Base-by-base conservation (phyloP, 2,888 invertebrate genomes). In the Malachius bipustulatus region DNA sequence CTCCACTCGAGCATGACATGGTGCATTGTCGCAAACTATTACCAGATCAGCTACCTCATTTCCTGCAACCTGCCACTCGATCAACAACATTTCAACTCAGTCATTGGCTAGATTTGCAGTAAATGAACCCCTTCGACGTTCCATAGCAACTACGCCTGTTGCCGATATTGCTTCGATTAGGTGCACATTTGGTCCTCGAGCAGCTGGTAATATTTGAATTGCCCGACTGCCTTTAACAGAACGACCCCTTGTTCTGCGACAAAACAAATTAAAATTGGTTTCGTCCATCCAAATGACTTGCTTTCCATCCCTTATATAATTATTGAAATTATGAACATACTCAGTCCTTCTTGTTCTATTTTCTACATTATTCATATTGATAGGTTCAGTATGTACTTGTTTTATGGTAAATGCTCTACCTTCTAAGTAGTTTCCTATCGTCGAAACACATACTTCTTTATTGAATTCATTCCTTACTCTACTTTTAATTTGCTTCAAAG, bases 201-300 rank as follows among this genome's bases (percentile, higher is more conserved):
- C 30, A 4, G 41, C 32, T 16, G 42, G 42, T 15, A 42, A 16
- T 8, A 14, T 14, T 40, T 42, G 43, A 16, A 43, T 32, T 26
- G 43, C 42, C 36, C 42, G 14, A 8, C 14, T 19, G 30, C 38
- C 41, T 37, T 24, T 24, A 30, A 30, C 11, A 10, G 42, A 9
- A 3, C 42, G 41, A 12, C 43, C 39, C 29, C 34, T 36, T 16
- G 34, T 40, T 30, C 42, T 30, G 4, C 42, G 30, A 13, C 42
- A 43, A 34, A 42, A 42, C 14, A 42, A 26, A 30, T 42, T 37
- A 15, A 39, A 43, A 31, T 43, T 35, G 4, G 41, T 41, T 37
- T 42, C 34, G 14, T 36, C 32, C 3, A 34, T 38, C 42, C 42
- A 43, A 3, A 41, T n/a, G n/a, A n/a, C n/a, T n/a, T n/a, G n/a